Evolutionary conservation across 1,140 invertebrate species (phyloP).

Genomic region (Trigoniulus corallinus): DNA sequence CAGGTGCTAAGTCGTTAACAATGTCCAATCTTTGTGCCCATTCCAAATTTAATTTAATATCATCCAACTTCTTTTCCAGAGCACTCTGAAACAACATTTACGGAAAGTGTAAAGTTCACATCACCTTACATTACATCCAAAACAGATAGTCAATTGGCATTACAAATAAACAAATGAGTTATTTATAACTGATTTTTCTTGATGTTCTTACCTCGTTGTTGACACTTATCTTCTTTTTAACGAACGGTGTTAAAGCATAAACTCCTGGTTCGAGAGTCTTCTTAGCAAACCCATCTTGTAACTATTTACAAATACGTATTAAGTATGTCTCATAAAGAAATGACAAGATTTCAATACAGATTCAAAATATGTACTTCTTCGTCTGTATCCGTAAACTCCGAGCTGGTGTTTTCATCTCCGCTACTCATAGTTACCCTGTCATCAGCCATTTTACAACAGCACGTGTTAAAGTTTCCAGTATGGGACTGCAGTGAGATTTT

Average conservation of each 20-base stretch:
- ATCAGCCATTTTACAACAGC: no score
- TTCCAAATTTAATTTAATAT: constrained; percentile 50
- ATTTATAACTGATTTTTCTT: no score
- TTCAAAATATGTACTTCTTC: background rate
- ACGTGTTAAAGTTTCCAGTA: no score
- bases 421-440: no score
- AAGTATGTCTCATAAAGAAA: background rate
- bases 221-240: background rate
- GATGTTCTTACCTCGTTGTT: background rate
- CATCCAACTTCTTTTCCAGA: constrained; percentile 49
- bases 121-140: background rate
- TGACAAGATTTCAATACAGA: background rate
- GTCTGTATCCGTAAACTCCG: no score
- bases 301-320: background rate
- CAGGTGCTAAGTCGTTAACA: constrained; percentile 48
- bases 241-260: background rate
- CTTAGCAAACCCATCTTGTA: background rate
- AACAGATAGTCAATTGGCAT: background rate
- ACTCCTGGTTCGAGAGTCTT: background rate
- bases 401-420: no score
- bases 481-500: no score
- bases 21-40: constrained; percentile 78
- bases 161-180: background rate
- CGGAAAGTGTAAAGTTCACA: background rate
- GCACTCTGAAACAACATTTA: constrained; percentile 31